phyloP scores from a whole-genome alignment of 2,797 vertebrate species.

The Busarellus nigricollis region DNA sequence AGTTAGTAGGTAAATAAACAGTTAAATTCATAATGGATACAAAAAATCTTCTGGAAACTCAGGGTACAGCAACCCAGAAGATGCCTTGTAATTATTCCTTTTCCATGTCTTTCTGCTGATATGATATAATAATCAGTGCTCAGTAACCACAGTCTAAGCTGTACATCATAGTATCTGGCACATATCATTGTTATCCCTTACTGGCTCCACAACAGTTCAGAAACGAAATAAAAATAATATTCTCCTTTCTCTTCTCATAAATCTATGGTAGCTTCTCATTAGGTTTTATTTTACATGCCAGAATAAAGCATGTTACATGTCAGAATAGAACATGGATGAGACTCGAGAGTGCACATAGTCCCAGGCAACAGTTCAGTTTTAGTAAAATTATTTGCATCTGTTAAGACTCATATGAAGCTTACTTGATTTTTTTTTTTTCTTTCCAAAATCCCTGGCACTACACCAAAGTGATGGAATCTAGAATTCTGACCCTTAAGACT shows the following conservation, averaged over 20 bases:
- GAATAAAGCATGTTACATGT: not conserved
- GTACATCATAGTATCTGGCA: not conserved
- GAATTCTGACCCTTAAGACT: not conserved
- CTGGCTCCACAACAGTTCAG: not conserved
- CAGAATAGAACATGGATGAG: not conserved
- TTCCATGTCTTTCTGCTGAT: not conserved
- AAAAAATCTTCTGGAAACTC: not conserved
- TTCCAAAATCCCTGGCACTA: not conserved
- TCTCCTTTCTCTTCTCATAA: not conserved
- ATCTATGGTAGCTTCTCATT: not conserved
- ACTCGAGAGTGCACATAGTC: not conserved
- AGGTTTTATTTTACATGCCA: not conserved
- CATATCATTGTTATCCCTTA: not conserved
- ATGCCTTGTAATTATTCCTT: not conserved
- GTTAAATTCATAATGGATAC: not conserved
- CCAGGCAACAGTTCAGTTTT: not conserved
- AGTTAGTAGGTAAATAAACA: not conserved
- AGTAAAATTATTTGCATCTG: not conserved
- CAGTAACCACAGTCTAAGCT: not conserved
- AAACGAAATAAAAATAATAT: not conserved
- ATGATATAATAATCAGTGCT: not conserved
- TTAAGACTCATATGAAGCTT: not conserved
- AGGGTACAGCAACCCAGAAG: not conserved
- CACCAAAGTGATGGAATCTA: not conserved
- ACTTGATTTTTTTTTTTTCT: not conserved